Conservation (phyloP, 1,140 invertebrate species). For the fruit fly (Drosophila melanogaster) region DNA sequence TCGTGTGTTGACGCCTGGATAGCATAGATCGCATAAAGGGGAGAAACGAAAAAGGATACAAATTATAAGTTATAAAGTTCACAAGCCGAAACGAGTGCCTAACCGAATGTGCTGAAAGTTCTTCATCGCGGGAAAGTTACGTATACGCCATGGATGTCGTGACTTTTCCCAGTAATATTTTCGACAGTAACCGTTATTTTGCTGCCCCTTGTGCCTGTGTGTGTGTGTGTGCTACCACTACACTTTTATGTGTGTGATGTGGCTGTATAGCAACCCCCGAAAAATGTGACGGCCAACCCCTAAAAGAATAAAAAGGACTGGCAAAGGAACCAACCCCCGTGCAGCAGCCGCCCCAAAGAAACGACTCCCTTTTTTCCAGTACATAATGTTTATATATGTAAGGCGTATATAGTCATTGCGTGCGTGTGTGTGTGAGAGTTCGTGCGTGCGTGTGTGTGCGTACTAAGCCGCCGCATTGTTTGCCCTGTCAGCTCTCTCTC, state of each 20-base stretch:
- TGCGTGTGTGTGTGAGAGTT: constrained; percentile 19
- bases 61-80: background rate
- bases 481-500: constrained; percentile 42
- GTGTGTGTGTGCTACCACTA: background rate
- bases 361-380: constrained; percentile 28
- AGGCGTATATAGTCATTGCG: constrained; percentile 11
- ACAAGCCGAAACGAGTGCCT: constrained; percentile 22
- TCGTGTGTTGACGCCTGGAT: constrained; percentile 90
- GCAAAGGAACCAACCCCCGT: constrained; percentile 56
- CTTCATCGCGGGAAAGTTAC: too few species aligned
- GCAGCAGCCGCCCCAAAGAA: constrained; percentile 58
- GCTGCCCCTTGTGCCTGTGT: background rate
- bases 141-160: constrained; percentile 31
- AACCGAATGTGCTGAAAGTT: constrained; percentile 64
- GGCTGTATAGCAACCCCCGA: constrained; percentile 52
- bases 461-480: constrained; percentile 78
- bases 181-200: constrained; percentile 45
- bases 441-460: constrained; percentile 46
- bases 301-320: constrained; percentile 32
- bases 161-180: constrained; percentile 69
- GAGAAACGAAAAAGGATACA: background rate
- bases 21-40: background rate
- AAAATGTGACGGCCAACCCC: constrained; percentile 43
- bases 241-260: background rate
- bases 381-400: constrained; percentile 47